Evolutionary conservation across 2,113 vertebrate species (phyloP).

Genomic region (Micromys minutus): DNA sequence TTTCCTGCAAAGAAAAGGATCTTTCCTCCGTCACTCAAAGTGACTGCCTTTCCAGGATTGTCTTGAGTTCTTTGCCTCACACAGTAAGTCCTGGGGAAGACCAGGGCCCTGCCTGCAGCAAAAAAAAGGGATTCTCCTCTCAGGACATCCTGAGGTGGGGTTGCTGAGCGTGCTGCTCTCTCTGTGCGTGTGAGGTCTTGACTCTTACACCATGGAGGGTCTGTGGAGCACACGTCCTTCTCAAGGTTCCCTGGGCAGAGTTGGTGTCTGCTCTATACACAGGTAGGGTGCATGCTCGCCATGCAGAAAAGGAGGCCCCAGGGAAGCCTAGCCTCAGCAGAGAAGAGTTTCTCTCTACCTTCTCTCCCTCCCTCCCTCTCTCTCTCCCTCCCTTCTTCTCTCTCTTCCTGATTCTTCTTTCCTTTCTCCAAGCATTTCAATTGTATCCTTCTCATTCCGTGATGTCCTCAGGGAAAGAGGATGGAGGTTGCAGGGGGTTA

Average conservation of each 20-base stretch:
- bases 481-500: fast-evolving
- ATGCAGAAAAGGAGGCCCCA: neutral
- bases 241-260: neutral
- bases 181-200: neutral
- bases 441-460: neutral
- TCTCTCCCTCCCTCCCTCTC: too few species aligned
- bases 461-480: neutral
- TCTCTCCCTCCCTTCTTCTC: too few species aligned
- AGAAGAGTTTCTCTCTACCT: too few species aligned
- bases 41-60: neutral
- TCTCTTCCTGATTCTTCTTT: too few species aligned
- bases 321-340: too few species aligned
- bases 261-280: neutral
- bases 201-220: fast-evolving
- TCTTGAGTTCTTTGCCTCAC: neutral
- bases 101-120: neutral
- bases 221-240: neutral
- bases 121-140: neutral
- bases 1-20: neutral
- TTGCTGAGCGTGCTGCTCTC: neutral
- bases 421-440: neutral
- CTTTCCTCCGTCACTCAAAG: neutral
- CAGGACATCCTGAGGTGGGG: neutral
- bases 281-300: too few species aligned
- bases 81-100: neutral